Conservation (phyloP, 2,113 vertebrate species). For the Merops nubicus region DNA sequence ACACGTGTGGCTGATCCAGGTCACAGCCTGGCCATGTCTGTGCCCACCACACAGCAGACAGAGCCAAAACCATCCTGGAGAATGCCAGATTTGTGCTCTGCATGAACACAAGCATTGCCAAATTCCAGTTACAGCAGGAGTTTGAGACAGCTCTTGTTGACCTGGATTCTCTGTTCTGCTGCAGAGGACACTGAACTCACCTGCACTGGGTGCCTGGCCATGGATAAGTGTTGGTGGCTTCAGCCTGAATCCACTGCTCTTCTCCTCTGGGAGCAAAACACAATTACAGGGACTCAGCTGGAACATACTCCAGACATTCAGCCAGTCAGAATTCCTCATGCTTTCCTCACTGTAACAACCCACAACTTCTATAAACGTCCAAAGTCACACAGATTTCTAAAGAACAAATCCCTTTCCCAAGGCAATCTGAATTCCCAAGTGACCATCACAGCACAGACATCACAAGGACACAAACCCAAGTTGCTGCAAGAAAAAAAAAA, state of each 20-base stretch:
- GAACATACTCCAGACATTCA: background rate
- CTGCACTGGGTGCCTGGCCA: constrained; percentile 96
- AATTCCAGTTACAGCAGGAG: background rate
- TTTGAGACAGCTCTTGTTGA: background rate
- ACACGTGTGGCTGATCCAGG: background rate
- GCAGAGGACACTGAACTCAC: constrained; percentile 65
- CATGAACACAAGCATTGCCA: background rate
- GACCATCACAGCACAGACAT: background rate
- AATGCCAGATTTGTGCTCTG: background rate
- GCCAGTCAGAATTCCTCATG: background rate
- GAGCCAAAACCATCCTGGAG: background rate
- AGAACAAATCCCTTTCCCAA: background rate
- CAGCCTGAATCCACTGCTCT: constrained; percentile 92
- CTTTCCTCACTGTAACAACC: background rate
- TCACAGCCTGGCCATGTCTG: fast-evolving
- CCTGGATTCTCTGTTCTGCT: background rate
- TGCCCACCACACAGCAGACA: fast-evolving
- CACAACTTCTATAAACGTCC: background rate
- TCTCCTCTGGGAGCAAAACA: constrained; percentile 86
- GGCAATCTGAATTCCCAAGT: background rate
- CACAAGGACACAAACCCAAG: background rate
- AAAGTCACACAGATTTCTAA: background rate
- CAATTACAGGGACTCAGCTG: background rate
- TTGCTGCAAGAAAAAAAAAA: background rate
- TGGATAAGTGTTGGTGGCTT: constrained; percentile 97